Conservation (phyloP, 2,797 vertebrate species). For the Odontamblyopus lacepedii region DNA sequence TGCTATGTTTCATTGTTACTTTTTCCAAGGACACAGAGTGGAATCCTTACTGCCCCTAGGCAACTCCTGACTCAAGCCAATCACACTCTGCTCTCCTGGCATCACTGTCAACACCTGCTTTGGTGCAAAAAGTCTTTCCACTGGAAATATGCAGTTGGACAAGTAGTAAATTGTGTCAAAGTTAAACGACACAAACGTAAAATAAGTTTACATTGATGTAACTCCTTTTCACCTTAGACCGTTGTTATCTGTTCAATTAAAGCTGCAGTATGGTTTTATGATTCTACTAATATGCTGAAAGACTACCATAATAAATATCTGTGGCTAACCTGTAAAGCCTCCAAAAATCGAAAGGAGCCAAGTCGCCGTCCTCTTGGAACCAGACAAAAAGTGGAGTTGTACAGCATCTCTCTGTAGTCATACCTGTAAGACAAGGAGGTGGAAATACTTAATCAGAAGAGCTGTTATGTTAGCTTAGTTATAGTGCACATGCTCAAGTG, state of each 20-base stretch:
- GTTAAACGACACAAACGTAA: too few relatives aligned
- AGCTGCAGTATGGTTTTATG: background rate
- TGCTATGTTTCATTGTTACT: slow-evolving; percentile 2
- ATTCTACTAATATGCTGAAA: background rate
- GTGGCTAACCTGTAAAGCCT: slow-evolving; percentile 93
- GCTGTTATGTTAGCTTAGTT: background rate
- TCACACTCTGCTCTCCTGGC: slow-evolving; percentile 9
- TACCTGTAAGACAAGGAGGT: slow-evolving; percentile 76
- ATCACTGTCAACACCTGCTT: slow-evolving; percentile 16
- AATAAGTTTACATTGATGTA: background rate
- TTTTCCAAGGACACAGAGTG: background rate
- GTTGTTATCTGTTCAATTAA: background rate
- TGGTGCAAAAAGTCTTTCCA: slow-evolving; percentile 28
- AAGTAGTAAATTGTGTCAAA: background rate
- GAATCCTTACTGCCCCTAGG: slow-evolving; percentile 23
- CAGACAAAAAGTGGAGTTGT: slow-evolving; percentile 99
- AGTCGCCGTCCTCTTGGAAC: slow-evolving; percentile 97
- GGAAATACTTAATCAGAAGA: background rate
- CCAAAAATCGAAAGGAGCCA: slow-evolving; percentile 98
- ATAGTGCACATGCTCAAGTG: background rate
- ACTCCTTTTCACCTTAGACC: too few relatives aligned
- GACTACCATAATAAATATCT: slow-evolving; percentile 4
- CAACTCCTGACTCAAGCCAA: slow-evolving; percentile 8
- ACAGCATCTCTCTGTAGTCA: slow-evolving; percentile 99
- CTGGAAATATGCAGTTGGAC: slow-evolving; percentile 2